phyloP scores from a whole-genome alignment of 1,140 invertebrate genomes.

The Galleria mellonella region DNA sequence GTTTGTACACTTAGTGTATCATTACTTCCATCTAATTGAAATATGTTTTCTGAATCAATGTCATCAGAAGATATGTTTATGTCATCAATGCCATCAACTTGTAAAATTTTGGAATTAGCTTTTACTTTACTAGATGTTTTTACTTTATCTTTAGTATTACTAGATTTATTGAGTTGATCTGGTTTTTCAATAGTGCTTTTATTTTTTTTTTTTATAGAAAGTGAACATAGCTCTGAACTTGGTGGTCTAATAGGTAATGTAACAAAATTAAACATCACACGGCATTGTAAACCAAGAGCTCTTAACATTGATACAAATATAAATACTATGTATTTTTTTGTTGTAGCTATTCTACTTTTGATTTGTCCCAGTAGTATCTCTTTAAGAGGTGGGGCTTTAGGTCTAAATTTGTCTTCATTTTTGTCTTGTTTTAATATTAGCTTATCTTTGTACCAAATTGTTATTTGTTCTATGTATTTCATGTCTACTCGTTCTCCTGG shows the following conservation, averaged over 20 bases:
- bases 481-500: constrained; percentile 82
- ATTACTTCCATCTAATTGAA: constrained; percentile 18
- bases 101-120: constrained; percentile 41
- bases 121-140: constrained; percentile 11
- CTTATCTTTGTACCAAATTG: constrained; percentile 83
- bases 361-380: constrained; percentile 77
- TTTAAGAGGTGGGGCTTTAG: constrained; percentile 63
- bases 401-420: constrained; percentile 57
- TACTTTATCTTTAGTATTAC: constrained; percentile 16
- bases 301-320: constrained; percentile 86
- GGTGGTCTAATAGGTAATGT: constrained; percentile 78
- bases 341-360: constrained; percentile 76
- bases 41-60: constrained; percentile 13
- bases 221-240: constrained; percentile 75
- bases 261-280: constrained; percentile 84
- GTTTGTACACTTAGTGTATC: constrained; percentile 21
- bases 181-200: constrained; percentile 10
- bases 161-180: no score
- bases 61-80: constrained; percentile 6
- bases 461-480: constrained; percentile 84
- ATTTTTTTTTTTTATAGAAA: constrained; percentile 67
- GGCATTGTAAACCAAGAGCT: constrained; percentile 85
- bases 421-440: constrained; percentile 75
- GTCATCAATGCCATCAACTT: constrained; percentile 76
- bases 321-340: constrained; percentile 81